Conservation (phyloP, 1,140 invertebrate species). For the Panulirus ornatus region DNA sequence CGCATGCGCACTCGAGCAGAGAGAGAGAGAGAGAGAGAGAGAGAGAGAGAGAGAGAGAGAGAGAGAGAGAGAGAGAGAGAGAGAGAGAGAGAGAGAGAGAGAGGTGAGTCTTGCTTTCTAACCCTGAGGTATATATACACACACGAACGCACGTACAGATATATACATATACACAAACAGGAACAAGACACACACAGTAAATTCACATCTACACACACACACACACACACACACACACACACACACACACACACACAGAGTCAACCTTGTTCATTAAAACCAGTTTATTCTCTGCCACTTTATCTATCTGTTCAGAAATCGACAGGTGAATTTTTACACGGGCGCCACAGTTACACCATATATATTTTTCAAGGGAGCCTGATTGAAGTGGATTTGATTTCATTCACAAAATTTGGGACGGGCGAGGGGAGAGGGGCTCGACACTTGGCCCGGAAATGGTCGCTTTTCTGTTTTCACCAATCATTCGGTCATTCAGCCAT, state of each 20-base stretch:
- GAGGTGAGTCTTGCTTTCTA: no score
- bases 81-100: no score
- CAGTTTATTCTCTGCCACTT: background rate
- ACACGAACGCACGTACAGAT: conserved; percentile 4
- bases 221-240: conserved; percentile 28
- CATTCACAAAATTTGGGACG: background rate
- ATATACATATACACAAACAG: conserved; percentile 26
- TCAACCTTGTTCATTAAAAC: background rate
- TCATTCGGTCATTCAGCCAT: no score
- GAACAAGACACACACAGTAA: no score
- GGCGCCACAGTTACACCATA: background rate
- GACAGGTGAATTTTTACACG: background rate
- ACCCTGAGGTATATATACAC: background rate
- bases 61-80: no score
- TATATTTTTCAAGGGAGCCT: background rate
- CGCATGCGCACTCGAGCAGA: conserved; percentile 24
- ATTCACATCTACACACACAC: conserved; percentile 44
- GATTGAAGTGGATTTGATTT: background rate
- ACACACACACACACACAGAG: conserved; percentile 27
- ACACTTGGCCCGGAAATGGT: no score
- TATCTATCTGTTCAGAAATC: background rate
- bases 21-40: background rate
- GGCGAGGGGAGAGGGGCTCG: background rate
- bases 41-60: conserved; percentile 5
- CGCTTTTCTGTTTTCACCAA: no score